These are phyloP conservation scores for Microctonus hyperodae DNA, from an alignment of 2,888 invertebrate genomes.

Conservation along the genomic window DNA sequence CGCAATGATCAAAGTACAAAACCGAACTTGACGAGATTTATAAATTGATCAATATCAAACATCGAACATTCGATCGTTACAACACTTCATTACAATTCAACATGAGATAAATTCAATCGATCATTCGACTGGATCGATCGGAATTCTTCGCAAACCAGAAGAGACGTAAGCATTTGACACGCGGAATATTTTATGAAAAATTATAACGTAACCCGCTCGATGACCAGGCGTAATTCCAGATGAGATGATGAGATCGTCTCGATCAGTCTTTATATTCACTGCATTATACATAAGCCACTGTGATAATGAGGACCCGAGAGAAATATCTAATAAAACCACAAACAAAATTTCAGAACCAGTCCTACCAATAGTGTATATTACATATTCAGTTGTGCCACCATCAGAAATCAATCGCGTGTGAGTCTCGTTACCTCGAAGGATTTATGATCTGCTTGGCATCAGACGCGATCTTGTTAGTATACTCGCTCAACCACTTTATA, in stretches of 20 bases:
- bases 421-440: constrained; percentile 38
- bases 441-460: constrained; percentile 29
- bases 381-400: background rate
- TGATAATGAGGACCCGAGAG: background rate
- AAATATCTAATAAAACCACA: background rate
- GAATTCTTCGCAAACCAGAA: constrained; percentile 10
- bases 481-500: constrained; percentile 12
- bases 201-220: too few relatives aligned
- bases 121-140: constrained; percentile 11
- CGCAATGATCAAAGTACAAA: background rate
- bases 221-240: too few relatives aligned
- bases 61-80: constrained; percentile 19
- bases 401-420: constrained; percentile 35
- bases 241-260: too few relatives aligned
- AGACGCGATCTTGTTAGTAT: constrained; percentile 20
- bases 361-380: background rate
- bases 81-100: constrained; percentile 22
- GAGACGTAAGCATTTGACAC: too few relatives aligned
- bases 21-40: background rate
- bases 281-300: too few relatives aligned
- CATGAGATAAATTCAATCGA: constrained; percentile 15
- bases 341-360: constrained; percentile 2
- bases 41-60: constrained; percentile 20
- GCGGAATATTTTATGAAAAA: too few relatives aligned
- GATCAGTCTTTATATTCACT: too few relatives aligned